Conservation (phyloP, 2,888 invertebrate genomes). For the Gymnoscelis rufifasciata region DNA sequence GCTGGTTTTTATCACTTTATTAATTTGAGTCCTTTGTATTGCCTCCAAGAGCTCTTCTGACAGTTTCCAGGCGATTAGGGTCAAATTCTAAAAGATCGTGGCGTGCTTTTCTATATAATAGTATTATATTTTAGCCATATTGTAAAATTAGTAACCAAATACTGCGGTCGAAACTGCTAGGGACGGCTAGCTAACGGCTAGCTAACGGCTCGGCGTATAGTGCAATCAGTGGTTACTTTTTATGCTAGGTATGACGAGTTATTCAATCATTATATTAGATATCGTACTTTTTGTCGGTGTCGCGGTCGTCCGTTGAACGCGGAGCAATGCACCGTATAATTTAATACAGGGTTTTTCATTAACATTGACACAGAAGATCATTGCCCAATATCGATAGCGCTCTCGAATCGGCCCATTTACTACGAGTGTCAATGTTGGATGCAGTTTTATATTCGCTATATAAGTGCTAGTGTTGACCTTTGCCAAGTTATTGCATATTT, state of each 20-base stretch:
- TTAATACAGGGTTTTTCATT: slow-evolving; percentile 71
- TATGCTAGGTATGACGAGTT: background rate
- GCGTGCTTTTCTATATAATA: too few species aligned
- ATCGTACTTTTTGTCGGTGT: slow-evolving; percentile 3
- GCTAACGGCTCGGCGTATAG: too few species aligned
- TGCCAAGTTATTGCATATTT: slow-evolving; percentile 53
- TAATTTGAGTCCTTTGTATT: too few species aligned
- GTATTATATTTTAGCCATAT: too few species aligned
- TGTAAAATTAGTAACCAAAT: too few species aligned
- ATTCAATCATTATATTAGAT: background rate
- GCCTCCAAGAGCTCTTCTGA: too few species aligned
- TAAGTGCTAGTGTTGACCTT: slow-evolving; percentile 65
- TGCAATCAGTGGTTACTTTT: too few species aligned
- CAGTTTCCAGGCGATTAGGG: too few species aligned
- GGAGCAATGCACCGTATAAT: slow-evolving; percentile 66
- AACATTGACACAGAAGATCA: slow-evolving; percentile 75
- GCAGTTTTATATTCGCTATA: slow-evolving; percentile 66
- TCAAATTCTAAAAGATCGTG: too few species aligned
- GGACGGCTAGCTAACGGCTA: too few species aligned
- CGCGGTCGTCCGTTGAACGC: slow-evolving; percentile 36
- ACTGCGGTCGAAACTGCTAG: too few species aligned
- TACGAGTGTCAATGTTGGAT: slow-evolving; percentile 68
- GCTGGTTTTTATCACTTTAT: too few species aligned
- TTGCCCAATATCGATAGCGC: slow-evolving; percentile 72
- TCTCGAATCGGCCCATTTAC: slow-evolving; percentile 58